Conservation (phyloP, 35 echinoderm and acorn worm genomes). For the Holothuria glaberrima region DNA sequence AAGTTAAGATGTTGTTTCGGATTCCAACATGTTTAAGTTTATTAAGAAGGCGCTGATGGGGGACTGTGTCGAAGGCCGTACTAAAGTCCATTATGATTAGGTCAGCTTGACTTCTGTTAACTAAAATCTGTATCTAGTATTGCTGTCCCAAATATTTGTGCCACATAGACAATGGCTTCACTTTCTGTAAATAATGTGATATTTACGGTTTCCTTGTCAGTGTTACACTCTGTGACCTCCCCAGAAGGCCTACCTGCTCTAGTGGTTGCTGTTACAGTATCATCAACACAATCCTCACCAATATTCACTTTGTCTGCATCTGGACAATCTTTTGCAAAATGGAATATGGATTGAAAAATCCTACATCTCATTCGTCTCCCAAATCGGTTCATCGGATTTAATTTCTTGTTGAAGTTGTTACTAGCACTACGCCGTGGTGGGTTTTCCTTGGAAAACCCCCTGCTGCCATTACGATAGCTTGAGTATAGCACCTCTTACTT, state of each 20-base stretch:
- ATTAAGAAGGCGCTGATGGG: no score
- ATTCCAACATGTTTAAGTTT: no score
- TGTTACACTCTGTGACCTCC: neutral
- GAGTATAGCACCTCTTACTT: neutral
- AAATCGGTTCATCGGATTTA: constrained; percentile 31
- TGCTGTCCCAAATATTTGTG: constrained; percentile 10
- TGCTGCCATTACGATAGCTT: neutral
- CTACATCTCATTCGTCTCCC: constrained; percentile 41
- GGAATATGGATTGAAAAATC: constrained; percentile 24
- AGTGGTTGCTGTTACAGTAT: neutral
- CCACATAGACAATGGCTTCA: constrained; percentile 16
- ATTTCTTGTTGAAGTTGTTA: neutral
- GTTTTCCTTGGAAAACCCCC: neutral
- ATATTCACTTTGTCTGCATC: neutral
- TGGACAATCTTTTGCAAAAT: constrained; percentile 16
- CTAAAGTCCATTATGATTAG: no score
- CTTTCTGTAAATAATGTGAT: constrained; percentile 11
- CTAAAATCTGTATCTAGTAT: constrained; percentile 23
- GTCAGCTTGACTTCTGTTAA: no score
- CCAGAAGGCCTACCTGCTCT: neutral
- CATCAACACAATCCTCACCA: neutral
- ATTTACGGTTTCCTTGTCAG: constrained; percentile 25
- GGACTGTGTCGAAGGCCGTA: no score
- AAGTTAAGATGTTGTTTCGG: no score
- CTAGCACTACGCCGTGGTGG: neutral